Conservation (phyloP, 2,797 vertebrate species). For the Ispidina picta region DNA sequence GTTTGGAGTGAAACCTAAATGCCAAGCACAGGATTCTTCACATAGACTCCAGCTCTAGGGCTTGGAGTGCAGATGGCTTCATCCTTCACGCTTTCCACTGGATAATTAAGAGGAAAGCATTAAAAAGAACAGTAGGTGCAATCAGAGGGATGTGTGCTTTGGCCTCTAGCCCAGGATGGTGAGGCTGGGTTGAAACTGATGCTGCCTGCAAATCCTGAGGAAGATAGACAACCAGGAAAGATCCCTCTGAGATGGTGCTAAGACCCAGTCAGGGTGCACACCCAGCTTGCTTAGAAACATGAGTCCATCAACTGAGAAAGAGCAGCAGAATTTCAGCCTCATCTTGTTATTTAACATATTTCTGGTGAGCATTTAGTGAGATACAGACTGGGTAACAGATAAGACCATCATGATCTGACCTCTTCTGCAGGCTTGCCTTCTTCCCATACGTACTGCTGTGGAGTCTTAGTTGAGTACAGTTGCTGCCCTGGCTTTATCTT, state of each 20-base stretch:
- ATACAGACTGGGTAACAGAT: neutral
- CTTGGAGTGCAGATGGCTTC: neutral
- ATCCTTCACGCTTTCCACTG: neutral
- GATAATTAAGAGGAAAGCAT: neutral
- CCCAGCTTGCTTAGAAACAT: neutral
- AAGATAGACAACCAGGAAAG: neutral
- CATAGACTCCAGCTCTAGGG: neutral
- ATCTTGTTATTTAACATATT: neutral
- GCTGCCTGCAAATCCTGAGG: neutral
- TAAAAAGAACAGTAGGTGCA: neutral
- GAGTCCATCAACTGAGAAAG: neutral
- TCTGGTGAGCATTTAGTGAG: neutral
- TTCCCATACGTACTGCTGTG: neutral
- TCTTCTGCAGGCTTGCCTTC: neutral
- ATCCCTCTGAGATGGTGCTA: neutral
- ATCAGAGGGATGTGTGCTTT: neutral
- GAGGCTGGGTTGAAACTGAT: neutral
- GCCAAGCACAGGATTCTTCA: neutral
- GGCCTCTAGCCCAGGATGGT: neutral
- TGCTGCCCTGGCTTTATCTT: neutral
- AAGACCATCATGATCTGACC: neutral
- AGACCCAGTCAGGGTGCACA: neutral
- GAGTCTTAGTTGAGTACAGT: neutral
- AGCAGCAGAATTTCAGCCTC: neutral
- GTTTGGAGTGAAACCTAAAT: neutral